Base-by-base conservation (phyloP, 2,888 invertebrate genomes). In the Cacoxenus indagator region DNA sequence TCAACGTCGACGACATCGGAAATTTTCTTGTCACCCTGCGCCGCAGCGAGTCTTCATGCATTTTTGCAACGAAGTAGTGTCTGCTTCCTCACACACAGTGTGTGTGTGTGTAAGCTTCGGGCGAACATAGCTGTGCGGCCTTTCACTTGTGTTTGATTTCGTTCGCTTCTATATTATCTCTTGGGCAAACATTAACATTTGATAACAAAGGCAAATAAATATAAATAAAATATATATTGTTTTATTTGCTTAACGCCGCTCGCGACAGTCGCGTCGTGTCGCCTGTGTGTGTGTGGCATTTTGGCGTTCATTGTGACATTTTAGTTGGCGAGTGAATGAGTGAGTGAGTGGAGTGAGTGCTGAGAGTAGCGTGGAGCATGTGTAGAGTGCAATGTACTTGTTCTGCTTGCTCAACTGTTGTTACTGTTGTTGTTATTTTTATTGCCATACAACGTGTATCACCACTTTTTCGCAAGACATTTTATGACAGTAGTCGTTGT, bases 151-250 rank as follows among this genome's bases (percentile, higher is more conserved):
- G 19, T 51, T 22, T 51, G 51, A 9, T 51, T 11, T 11, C 11
- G 17, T 51, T 51, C 22, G 19, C 4, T 51, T 22, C 22, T 54
- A 11, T 31, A 31, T 17, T 31, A 59, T 59, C 19, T 31, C 59
- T 59, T 59, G 37, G 31, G 31, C n/a, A n/a, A n/a, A n/a, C n/a
- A n/a, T n/a, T 31, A 59, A 59, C 59, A 37, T 59, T 59, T 59
- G 59, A 59, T 59, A 59, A 59, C 26, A 59, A 27, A 19, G 9
- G 19, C 26, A 17, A 59, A 59, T 59, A 59, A 37, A 59, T 51
- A 11, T 59, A 59, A 59, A 59, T 59, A 59, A 54, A 37, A 59
- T 59, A 59, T 31, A 59, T 59, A 59, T 59, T 59, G 9, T 59
- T 37, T 31, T 59, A 59, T 59, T 59, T 59, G 37, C 22, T 59